Evolutionary conservation across 1,140 invertebrate genomes (phyloP).

Genomic region (Tetranychus urticae): DNA sequence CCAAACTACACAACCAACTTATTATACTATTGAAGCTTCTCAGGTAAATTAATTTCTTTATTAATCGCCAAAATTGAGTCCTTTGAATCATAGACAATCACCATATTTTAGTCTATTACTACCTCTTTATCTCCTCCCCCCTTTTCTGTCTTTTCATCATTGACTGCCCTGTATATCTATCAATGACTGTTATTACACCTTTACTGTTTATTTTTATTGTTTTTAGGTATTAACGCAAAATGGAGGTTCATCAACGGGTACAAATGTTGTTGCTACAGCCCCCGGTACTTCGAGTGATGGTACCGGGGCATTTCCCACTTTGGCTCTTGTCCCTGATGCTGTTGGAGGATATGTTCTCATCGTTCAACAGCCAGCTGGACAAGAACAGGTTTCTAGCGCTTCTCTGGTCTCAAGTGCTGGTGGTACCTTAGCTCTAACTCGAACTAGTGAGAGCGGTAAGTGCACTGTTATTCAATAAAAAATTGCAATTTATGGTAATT

Average conservation of each 20-base stretch:
- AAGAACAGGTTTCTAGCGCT: neutral
- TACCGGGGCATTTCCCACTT: neutral
- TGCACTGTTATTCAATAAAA: neutral
- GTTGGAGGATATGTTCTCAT: slow-evolving; percentile 6
- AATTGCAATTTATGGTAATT: too few species aligned
- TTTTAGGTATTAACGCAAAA: neutral
- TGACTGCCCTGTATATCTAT: too few species aligned
- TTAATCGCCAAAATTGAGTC: neutral
- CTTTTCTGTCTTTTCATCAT: too few species aligned
- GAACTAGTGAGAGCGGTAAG: neutral
- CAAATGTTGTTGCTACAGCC: neutral
- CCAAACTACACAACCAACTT: slow-evolving; percentile 1
- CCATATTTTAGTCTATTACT: too few species aligned
- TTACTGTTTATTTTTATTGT: too few species aligned
- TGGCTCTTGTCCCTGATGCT: slow-evolving; percentile 2
- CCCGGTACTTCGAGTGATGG: neutral
- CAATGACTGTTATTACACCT: too few species aligned
- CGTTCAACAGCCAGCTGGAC: neutral
- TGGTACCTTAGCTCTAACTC: neutral
- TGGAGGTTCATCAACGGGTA: neutral
- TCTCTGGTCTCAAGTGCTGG: neutral
- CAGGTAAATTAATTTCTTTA: neutral
- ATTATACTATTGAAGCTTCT: slow-evolving; percentile 4
- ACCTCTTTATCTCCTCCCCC: too few species aligned
- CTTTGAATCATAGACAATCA: too few species aligned